These are phyloP conservation scores for Brachypodius melanocephalos DNA, from an alignment of 2,113 vertebrate species.

Conservation along the genomic window DNA sequence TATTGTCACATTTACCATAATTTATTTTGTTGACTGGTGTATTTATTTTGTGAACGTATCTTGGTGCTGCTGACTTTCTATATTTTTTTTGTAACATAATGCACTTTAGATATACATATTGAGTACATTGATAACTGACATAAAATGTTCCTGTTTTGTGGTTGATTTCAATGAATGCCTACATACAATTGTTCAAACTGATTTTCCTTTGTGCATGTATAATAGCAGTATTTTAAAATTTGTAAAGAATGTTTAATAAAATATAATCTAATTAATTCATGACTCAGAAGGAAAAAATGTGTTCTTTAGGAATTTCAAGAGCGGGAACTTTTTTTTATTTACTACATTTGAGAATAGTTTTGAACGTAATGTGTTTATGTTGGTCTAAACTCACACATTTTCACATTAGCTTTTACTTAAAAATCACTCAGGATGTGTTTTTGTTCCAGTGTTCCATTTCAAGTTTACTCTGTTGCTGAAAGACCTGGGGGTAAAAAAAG, in stretches of 20 bases:
- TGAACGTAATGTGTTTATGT: constrained; percentile 51
- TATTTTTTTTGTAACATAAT: constrained; percentile 92
- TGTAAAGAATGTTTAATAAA: constrained; percentile 82
- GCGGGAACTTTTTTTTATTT: constrained; percentile 25
- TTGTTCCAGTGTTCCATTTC: constrained; percentile 13
- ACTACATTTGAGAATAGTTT: constrained; percentile 50
- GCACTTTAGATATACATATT: constrained; percentile 96
- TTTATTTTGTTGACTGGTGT: constrained; percentile 93
- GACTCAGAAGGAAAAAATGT: constrained; percentile 42
- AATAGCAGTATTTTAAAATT: constrained; percentile 78
- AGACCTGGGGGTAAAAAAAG: not conserved
- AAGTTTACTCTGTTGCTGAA: not conserved
- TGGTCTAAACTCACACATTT: constrained; percentile 52
- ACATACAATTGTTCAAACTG: constrained; percentile 62
- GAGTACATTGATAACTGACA: constrained; percentile 74
- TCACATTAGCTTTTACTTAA: constrained; percentile 69
- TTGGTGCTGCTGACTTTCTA: constrained; percentile 94
- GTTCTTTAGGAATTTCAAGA: constrained; percentile 51
- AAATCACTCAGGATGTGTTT: constrained; percentile 30
- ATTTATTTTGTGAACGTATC: constrained; percentile 98
- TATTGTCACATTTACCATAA: constrained; percentile 79
- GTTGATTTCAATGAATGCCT: constrained; percentile 71
- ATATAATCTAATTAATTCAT: constrained; percentile 74
- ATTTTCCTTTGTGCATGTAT: constrained; percentile 75
- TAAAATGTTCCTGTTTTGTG: constrained; percentile 74